Conservation (phyloP, 2,888 invertebrate species). For the Tridacna gigas region DNA sequence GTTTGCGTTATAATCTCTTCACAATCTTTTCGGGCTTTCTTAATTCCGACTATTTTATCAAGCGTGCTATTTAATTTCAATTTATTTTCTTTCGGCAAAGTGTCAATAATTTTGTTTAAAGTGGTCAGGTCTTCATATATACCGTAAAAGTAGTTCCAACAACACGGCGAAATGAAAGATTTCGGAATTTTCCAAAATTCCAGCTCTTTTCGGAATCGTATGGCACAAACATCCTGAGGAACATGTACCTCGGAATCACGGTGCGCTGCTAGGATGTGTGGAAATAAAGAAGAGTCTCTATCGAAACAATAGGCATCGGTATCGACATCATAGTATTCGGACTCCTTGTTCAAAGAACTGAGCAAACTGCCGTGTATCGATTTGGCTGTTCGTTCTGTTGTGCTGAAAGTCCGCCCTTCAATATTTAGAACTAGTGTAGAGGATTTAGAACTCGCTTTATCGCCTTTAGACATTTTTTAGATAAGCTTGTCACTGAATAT, state of each 20-base stretch:
- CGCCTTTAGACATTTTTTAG: too few relatives aligned
- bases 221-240: constrained; percentile 4
- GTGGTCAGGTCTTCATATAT: neutral
- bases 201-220: constrained; percentile 11
- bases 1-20: neutral
- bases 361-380: neutral
- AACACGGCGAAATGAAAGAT: constrained; percentile 5
- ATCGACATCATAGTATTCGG: neutral
- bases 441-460: too few relatives aligned
- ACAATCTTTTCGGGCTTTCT: neutral
- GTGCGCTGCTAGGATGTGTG: constrained; percentile 14
- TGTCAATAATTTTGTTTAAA: neutral
- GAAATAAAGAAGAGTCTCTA: constrained; percentile 10
- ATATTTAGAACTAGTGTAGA: neutral
- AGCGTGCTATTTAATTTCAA: neutral
- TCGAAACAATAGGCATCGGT: constrained; percentile 7
- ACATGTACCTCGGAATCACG: constrained; percentile 12
- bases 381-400: neutral
- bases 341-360: neutral
- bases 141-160: constrained; percentile 17
- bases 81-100: neutral
- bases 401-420: neutral
- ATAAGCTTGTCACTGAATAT: too few relatives aligned
- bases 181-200: constrained; percentile 15
- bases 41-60: neutral